Evolutionary conservation across 1,140 invertebrate species (phyloP), one percentile per base, ranked within the genome.

Genomic region (Brachystomella parvula): DNA sequence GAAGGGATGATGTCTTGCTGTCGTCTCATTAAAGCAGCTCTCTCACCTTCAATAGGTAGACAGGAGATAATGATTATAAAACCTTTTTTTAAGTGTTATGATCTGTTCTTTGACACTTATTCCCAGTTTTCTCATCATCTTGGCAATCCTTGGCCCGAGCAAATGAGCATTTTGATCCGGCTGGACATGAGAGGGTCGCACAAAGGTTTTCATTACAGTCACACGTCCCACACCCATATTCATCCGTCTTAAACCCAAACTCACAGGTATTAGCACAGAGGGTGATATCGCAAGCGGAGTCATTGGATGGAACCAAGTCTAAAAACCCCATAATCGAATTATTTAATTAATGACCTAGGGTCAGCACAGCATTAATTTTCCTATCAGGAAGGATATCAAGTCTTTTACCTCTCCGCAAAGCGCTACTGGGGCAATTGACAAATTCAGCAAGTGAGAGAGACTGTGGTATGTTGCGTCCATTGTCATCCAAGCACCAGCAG

Each of bases 191-290:
- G 74, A 86, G 89, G 2, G 87, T 87, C 64, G 88, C 84, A 71
- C 90, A 92, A 3, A 89, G 89, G 76, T 90, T 84, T 47, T 89
- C 88, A 29, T 56, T 56, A 75, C 90, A 92, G 76, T 90, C 89
- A 74, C 90, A 93, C 19, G 85, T 89, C 2, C 86, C 84, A 74
- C 89, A 93, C 2, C 88, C 89, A 70, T 85, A 82, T n/a, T 81
- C 80, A 59, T 89, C 88, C 3, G 82, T 82, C 76, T 87, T 87
- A 74, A 89, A 92, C 0, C 90, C 90, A 74, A 90, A 91, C 75
- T 90, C 88, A 73, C 90, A 92, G 31, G 89, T 83, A 44, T 44
- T 44, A n/a, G 39, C 39, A 44, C 39, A 44, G 9, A 44, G 39
- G n/a, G 9, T 44, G 39, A 44, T 44, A 44, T 44, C 39, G n/a